Conservation (phyloP, 2,113 vertebrate genomes). For the Craseonycteris thonglongyai region DNA sequence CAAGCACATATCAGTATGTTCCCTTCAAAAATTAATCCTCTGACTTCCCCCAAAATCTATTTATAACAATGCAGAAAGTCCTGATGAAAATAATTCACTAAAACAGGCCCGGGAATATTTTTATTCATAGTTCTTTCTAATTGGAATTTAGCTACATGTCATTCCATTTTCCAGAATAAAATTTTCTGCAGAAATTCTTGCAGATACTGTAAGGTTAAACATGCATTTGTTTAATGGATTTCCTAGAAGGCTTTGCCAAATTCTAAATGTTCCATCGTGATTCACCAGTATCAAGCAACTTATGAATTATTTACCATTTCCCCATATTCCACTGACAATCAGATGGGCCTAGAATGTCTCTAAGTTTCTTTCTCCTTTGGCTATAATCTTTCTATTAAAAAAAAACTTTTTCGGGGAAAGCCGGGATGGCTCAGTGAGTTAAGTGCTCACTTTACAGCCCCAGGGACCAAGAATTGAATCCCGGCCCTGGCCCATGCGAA, state of each 20-base stretch:
- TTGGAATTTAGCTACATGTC: neutral
- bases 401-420: no score
- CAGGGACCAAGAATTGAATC: no score
- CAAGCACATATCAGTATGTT: neutral
- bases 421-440: no score
- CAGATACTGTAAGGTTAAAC: neutral
- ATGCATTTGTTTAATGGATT: slow-evolving; percentile 56
- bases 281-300: slow-evolving; percentile 55
- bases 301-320: slow-evolving; percentile 60
- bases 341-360: slow-evolving; percentile 17
- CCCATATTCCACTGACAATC: slow-evolving; percentile 6
- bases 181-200: slow-evolving; percentile 28
- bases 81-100: neutral
- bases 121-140: neutral
- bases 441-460: no score
- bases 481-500: no score
- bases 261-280: slow-evolving; percentile 56
- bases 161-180: neutral
- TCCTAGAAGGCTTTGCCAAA: slow-evolving; percentile 42
- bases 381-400: slow-evolving; percentile 50
- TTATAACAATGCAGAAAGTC: neutral
- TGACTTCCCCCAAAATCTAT: neutral
- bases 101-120: neutral
- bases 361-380: slow-evolving; percentile 34
- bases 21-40: neutral